Conservation (phyloP, 2,888 invertebrate species). For the Litoditis marina region DNA sequence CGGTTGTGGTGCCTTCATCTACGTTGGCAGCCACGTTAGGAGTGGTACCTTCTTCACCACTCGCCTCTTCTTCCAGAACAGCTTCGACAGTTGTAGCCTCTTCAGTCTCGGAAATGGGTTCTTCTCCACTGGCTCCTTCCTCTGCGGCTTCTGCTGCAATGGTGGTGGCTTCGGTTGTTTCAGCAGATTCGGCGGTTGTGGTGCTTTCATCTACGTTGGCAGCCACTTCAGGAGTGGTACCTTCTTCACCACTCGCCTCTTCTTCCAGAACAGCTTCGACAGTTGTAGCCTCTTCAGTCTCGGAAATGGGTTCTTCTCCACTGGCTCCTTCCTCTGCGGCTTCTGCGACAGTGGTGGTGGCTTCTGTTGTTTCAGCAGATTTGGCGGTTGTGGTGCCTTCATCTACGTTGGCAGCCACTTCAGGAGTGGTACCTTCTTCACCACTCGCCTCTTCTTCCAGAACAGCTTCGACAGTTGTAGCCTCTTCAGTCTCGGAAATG, state of each 20-base stretch:
- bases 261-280: conserved; percentile 2
- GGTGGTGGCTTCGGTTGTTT: conserved; percentile 6
- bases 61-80: no score
- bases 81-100: no score
- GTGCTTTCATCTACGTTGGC: no score
- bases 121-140: no score
- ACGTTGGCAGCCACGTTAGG: background rate
- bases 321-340: no score
- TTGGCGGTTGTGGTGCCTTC: background rate
- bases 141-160: conserved; percentile 8
- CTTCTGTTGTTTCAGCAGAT: background rate
- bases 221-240: no score
- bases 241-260: no score
- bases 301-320: conserved; percentile 8
- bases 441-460: no score
- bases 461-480: background rate
- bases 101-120: no score
- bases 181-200: no score
- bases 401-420: conserved; percentile 11
- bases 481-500: conserved; percentile 5
- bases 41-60: conserved; percentile 8
- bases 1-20: background rate
- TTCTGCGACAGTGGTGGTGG: no score
- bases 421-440: background rate
- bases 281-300: background rate